A percentile compares a stretch with the other conserved stretches of the same genome.
phyloP scores from a whole-genome alignment of 1,140 invertebrate species.

The Drosophila dunni region DNA sequence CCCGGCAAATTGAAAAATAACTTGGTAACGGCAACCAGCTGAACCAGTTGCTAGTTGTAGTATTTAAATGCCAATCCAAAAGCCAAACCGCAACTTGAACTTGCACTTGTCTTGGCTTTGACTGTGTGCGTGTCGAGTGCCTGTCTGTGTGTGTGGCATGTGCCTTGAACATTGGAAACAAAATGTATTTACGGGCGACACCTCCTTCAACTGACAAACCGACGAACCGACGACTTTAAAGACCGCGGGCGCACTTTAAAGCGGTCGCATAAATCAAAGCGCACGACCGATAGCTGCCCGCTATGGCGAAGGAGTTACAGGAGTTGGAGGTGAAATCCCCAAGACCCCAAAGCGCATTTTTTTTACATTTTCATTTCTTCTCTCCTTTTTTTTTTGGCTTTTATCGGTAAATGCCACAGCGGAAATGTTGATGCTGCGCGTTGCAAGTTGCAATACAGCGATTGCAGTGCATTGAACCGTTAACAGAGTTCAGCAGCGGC shows the following conservation, averaged over 20 bases:
- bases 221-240: slow-evolving; percentile 35
- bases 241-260: slow-evolving; percentile 42
- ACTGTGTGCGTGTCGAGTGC: neutral
- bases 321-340: neutral
- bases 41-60: slow-evolving; percentile 46
- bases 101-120: slow-evolving; percentile 36
- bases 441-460: slow-evolving; percentile 4
- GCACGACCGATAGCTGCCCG: slow-evolving; percentile 34
- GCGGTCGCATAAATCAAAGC: slow-evolving; percentile 62
- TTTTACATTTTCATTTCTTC: too few relatives aligned
- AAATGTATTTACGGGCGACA: slow-evolving; percentile 46
- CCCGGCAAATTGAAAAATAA: slow-evolving; percentile 26
- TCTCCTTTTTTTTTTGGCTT: slow-evolving; percentile 23
- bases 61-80: slow-evolving; percentile 2
- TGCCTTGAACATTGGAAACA: slow-evolving; percentile 20
- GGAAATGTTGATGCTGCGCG: slow-evolving; percentile 52
- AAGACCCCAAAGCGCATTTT: neutral
- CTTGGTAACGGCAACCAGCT: slow-evolving; percentile 37
- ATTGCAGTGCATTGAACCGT: slow-evolving; percentile 55
- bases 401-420: slow-evolving; percentile 56
- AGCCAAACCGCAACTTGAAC: slow-evolving; percentile 40
- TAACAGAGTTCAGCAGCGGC: slow-evolving; percentile 27
- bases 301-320: slow-evolving; percentile 16
- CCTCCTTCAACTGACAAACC: slow-evolving; percentile 39
- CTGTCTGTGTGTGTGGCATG: slow-evolving; percentile 11